Evolutionary conservation across 2,797 vertebrate species (phyloP).

Genomic region (Pelobates cultripes): DNA sequence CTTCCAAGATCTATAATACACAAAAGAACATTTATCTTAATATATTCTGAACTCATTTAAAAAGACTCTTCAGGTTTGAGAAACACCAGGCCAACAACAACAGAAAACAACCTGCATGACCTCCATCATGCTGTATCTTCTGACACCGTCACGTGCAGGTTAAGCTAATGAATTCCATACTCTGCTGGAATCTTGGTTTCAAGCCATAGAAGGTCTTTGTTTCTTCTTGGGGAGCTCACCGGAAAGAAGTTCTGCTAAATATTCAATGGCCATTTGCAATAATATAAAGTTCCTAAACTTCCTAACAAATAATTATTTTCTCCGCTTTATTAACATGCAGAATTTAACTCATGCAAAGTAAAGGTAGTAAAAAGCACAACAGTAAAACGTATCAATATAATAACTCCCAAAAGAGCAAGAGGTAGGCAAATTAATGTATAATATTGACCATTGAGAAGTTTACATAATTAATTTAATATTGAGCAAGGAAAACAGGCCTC

Average conservation of each 20-base stretch:
- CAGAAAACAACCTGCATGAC: conserved; percentile 43
- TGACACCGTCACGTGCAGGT: conserved; percentile 37
- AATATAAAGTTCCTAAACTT: not conserved
- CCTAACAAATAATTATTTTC: not conserved
- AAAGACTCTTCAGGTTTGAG: conserved; percentile 32
- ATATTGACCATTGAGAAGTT: too few relatives aligned
- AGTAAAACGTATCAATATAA: too few relatives aligned
- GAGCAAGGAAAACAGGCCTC: too few relatives aligned
- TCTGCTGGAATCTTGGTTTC: conserved; percentile 1
- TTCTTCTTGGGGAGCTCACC: conserved; percentile 1
- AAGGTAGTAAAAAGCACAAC: too few relatives aligned
- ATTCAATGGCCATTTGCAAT: not conserved
- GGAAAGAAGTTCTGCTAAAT: not conserved
- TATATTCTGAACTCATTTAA: conserved; percentile 43
- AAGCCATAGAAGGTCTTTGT: conserved; percentile 10
- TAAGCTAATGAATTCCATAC: conserved; percentile 34
- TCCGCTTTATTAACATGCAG: not conserved
- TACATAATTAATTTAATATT: too few relatives aligned
- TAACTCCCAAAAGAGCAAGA: too few relatives aligned
- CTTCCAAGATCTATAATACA: conserved; percentile 42
- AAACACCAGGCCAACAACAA: conserved; percentile 41
- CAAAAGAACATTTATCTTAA: conserved; percentile 48
- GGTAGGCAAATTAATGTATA: too few relatives aligned
- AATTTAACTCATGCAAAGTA: not conserved
- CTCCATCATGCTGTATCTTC: conserved; percentile 27